These are phyloP conservation scores for Bergia sp. DNA, from an alignment of 92 coral and sea anemone genomes.

Conservation along the genomic window DNA sequence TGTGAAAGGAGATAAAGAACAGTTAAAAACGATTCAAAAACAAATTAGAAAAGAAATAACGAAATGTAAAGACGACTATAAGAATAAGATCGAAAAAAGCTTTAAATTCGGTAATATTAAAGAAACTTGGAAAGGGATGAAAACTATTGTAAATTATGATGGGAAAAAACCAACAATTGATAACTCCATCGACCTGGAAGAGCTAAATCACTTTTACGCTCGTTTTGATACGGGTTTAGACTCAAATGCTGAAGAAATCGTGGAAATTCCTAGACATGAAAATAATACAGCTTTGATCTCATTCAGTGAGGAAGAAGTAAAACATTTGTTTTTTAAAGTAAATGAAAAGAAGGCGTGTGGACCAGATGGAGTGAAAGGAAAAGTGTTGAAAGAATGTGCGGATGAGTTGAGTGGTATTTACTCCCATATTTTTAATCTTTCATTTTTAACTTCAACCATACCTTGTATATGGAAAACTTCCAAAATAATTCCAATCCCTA, in stretches of 20 bases:
- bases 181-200: background rate
- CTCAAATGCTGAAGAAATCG: background rate
- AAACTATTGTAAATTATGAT: background rate
- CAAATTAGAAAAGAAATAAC: background rate
- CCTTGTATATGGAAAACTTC: background rate
- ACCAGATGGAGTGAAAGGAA: background rate
- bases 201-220: background rate
- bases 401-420: background rate
- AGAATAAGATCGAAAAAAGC: background rate
- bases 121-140: background rate
- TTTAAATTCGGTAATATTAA: background rate
- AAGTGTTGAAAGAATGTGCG: background rate
- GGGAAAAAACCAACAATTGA: background rate
- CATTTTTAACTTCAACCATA: background rate
- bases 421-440: background rate
- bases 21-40: background rate
- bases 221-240: background rate
- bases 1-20: conserved; percentile 1
- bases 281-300: background rate
- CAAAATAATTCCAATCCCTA: background rate
- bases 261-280: background rate
- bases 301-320: background rate
- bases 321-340: background rate
- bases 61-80: background rate
- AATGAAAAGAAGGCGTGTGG: background rate